Conservation (phyloP, 23 tunicate genomes). For the Styela clava region DNA sequence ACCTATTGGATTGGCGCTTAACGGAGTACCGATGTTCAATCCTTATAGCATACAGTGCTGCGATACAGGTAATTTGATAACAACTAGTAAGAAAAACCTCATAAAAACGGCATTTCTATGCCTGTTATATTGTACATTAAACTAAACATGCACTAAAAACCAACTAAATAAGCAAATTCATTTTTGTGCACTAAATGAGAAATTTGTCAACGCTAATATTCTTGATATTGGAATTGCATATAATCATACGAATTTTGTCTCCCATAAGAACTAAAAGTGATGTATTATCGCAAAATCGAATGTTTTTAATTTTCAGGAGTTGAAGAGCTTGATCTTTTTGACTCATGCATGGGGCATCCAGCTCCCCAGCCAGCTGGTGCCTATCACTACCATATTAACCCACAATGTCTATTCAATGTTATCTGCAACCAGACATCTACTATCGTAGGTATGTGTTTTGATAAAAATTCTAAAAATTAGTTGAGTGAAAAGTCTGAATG, state of each 20-base stretch:
- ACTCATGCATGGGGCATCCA: conserved; percentile 51
- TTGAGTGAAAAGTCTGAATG: too few species aligned
- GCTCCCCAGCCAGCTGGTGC: neutral
- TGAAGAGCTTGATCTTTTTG: conserved; percentile 46
- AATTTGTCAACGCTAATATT: too few species aligned
- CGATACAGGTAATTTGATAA: conserved; percentile 39
- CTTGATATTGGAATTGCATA: too few species aligned
- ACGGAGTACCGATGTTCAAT: conserved; percentile 43
- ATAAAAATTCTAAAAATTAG: too few species aligned
- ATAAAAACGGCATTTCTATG: too few species aligned
- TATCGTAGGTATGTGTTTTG: conserved; percentile 2
- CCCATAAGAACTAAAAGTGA: too few species aligned
- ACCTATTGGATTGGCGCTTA: conserved; percentile 45
- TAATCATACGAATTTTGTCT: too few species aligned
- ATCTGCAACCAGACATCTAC: conserved; percentile 16
- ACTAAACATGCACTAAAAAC: too few species aligned
- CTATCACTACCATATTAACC: conserved; percentile 45
- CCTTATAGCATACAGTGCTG: conserved; percentile 39
- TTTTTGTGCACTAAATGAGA: too few species aligned
- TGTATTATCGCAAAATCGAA: neutral
- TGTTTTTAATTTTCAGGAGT: conserved; percentile 24
- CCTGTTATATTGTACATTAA: too few species aligned
- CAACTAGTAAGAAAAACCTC: too few species aligned
- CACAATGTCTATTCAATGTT: conserved; percentile 21
- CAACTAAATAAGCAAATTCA: too few species aligned